Percentiles rank a stretch among this genome's conserved stretches.
These are phyloP conservation scores for Melanotaenia nigrans DNA, from an alignment of 2,797 vertebrate genomes.

Conservation along the genomic window DNA sequence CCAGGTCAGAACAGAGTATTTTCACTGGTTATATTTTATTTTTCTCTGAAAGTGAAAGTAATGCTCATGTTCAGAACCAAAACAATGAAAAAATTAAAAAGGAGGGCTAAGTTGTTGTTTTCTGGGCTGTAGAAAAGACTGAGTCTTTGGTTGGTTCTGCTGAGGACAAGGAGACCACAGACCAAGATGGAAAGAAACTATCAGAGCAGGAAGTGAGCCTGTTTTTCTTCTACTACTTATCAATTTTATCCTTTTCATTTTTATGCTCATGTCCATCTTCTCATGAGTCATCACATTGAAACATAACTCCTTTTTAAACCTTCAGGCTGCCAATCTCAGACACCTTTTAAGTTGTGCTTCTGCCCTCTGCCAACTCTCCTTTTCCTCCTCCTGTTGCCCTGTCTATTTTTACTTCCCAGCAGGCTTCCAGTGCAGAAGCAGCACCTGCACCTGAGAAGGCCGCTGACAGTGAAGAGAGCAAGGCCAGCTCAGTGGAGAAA, in stretches of 20 bases:
- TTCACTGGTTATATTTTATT: background rate
- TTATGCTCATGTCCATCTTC: constrained; percentile 24
- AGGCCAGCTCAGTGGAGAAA: constrained; percentile 74
- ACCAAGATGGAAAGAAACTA: constrained; percentile 84
- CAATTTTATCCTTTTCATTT: constrained; percentile 14
- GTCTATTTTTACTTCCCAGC: constrained; percentile 27
- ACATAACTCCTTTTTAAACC: constrained; percentile 2
- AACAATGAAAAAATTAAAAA: background rate
- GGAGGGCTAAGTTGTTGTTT: constrained; percentile 36
- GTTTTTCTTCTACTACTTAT: constrained; percentile 7
- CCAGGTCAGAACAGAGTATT: constrained; percentile 80
- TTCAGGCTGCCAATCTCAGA: constrained; percentile 46
- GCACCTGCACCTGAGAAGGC: constrained; percentile 69
- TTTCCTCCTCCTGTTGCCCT: constrained; percentile 2
- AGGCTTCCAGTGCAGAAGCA: constrained; percentile 57
- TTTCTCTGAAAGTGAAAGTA: constrained; percentile 10
- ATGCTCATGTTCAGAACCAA: background rate
- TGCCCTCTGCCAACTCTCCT: constrained; percentile 34
- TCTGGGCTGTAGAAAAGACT: constrained; percentile 84
- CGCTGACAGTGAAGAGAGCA: constrained; percentile 75
- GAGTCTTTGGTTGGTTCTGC: constrained; percentile 79
- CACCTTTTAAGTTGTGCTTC: constrained; percentile 44
- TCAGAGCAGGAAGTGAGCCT: constrained; percentile 85
- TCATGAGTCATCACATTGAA: constrained; percentile 31
- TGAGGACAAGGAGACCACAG: constrained; percentile 89